Conservation (phyloP, 2,888 invertebrate species). For the Lycaena phlaeas region DNA sequence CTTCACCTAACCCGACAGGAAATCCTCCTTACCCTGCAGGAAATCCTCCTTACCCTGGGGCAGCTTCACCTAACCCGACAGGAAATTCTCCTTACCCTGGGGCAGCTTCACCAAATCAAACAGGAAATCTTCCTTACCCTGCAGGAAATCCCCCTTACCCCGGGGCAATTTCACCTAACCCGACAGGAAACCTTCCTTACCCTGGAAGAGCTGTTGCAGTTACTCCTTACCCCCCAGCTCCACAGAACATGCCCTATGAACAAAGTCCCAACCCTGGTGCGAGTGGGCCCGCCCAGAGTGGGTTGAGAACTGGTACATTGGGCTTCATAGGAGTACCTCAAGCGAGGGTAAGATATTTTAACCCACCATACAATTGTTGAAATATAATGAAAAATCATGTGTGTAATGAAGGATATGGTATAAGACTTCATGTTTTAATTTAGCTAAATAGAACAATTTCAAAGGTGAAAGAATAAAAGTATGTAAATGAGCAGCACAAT, state of each 20-base stretch:
- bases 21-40: constrained; percentile 16
- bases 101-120: constrained; percentile 17
- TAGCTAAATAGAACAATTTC: too few relatives aligned
- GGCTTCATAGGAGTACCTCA: constrained; percentile 30
- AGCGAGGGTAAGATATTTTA: too few relatives aligned
- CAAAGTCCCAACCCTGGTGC: not conserved
- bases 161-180: constrained; percentile 11
- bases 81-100: constrained; percentile 16
- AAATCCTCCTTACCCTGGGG: constrained; percentile 10
- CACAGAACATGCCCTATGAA: constrained; percentile 1
- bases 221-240: not conserved
- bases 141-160: not conserved
- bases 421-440: too few relatives aligned
- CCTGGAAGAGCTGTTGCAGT: constrained; percentile 6
- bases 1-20: constrained; percentile 16
- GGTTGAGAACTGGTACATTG: constrained; percentile 29
- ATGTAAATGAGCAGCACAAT: too few relatives aligned
- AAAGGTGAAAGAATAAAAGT: too few relatives aligned
- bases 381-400: too few relatives aligned
- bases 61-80: constrained; percentile 13
- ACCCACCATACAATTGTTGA: too few relatives aligned
- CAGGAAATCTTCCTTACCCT: constrained; percentile 14
- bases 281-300: too few relatives aligned
- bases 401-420: too few relatives aligned
- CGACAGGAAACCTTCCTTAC: constrained; percentile 14